phyloP scores from a whole-genome alignment of 2,797 vertebrate genomes.

The Rhyacichthys aspro region DNA sequence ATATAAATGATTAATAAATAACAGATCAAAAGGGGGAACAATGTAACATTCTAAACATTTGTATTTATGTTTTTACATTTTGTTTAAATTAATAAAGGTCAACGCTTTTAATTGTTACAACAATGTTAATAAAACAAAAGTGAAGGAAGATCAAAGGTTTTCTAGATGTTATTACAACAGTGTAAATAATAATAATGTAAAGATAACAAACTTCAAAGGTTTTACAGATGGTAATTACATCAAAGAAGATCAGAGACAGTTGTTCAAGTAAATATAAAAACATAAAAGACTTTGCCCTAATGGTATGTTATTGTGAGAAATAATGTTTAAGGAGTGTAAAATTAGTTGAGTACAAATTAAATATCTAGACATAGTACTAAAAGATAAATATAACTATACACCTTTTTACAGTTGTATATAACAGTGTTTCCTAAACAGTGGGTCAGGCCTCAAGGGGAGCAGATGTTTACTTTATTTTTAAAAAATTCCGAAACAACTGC shows the following conservation, averaged over 20 bases:
- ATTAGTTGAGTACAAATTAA: background rate
- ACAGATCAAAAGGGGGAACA: background rate
- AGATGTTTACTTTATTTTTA: conserved; percentile 13
- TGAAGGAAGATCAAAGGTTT: background rate
- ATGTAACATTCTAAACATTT: background rate
- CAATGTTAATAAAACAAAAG: background rate
- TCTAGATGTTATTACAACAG: background rate
- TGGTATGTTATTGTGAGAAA: background rate
- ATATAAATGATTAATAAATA: conserved; percentile 1
- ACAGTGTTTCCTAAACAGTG: conserved; percentile 7
- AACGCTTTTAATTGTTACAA: background rate
- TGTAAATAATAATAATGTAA: conserved; percentile 2
- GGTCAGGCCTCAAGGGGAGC: conserved; percentile 6
- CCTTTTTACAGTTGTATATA: background rate
- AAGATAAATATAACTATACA: background rate
- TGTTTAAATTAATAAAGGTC: background rate
- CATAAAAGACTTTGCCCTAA: background rate
- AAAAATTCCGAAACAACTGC: conserved; percentile 16
- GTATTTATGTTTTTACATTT: background rate
- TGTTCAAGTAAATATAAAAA: background rate
- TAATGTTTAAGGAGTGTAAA: background rate
- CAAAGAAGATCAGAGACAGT: conserved; percentile 1
- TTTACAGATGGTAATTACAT: conserved; percentile 7
- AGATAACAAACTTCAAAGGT: conserved; percentile 3
- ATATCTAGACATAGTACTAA: background rate